Evolutionary conservation across 2,113 vertebrate genomes (phyloP).

Genomic region (Gnathonemus longibarbis): DNA sequence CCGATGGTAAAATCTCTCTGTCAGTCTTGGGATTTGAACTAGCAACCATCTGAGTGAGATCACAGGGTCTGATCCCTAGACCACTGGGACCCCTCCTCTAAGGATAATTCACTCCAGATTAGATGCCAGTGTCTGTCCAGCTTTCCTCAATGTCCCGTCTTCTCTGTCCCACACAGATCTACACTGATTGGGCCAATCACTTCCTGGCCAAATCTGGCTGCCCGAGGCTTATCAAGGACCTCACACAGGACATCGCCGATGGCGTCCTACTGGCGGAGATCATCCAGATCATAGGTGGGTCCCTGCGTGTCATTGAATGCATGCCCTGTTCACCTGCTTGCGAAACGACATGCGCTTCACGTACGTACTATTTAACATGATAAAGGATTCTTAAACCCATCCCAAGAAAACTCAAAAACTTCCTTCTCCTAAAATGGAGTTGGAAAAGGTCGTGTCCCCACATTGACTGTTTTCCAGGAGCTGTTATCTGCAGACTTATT

Average conservation of each 20-base stretch:
- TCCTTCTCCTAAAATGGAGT: neutral
- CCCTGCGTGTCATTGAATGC: neutral
- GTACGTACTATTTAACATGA: neutral
- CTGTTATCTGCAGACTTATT: neutral
- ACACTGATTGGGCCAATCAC: slow-evolving; percentile 99
- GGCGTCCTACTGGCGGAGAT: slow-evolving; percentile 97
- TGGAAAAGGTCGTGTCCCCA: neutral
- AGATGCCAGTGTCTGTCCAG: neutral
- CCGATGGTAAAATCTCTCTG: neutral
- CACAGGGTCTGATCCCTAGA: neutral
- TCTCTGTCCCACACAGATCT: slow-evolving; percentile 71
- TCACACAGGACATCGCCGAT: slow-evolving; percentile 93
- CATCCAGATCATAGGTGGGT: slow-evolving; percentile 97
- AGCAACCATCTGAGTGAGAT: neutral
- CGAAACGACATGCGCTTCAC: neutral
- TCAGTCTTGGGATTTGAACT: neutral
- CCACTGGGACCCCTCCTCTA: neutral
- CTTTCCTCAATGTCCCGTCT: neutral
- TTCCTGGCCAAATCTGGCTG: slow-evolving; percentile 97
- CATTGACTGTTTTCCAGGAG: neutral
- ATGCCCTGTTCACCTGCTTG: neutral
- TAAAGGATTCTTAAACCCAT: neutral
- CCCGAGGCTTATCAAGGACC: slow-evolving; percentile 90
- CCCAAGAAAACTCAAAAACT: neutral
- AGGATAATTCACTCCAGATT: neutral